Evolutionary conservation across 23 tunicate genomes (phyloP).

Genomic region (Trididemnum miniatum): DNA sequence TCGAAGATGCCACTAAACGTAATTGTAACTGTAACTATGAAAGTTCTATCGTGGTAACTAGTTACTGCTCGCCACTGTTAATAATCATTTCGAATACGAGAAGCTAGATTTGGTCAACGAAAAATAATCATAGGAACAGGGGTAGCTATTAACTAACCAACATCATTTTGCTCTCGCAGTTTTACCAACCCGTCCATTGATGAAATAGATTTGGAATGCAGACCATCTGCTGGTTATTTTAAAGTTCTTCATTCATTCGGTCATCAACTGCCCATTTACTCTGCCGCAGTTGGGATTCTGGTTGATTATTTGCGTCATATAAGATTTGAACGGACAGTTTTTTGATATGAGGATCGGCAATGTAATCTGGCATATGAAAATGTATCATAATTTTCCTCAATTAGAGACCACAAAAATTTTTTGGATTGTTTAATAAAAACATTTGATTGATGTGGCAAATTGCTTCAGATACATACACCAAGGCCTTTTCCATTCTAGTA

Average conservation of each 20-base stretch:
- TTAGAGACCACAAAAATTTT: too few relatives aligned
- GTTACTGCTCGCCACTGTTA: neutral
- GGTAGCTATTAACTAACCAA: too few relatives aligned
- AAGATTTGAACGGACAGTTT: constrained; percentile 45
- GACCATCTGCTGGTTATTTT: constrained; percentile 45
- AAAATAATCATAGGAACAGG: too few relatives aligned
- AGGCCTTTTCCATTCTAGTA: too few relatives aligned
- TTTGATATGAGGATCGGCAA: too few relatives aligned
- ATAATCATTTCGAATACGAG: neutral
- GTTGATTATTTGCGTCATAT: constrained; percentile 56
- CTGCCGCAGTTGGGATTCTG: constrained; percentile 40
- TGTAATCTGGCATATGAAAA: too few relatives aligned
- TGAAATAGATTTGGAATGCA: constrained; percentile 39
- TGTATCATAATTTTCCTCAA: too few relatives aligned
- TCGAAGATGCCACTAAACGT: too few relatives aligned
- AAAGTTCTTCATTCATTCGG: constrained; percentile 53
- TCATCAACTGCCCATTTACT: constrained; percentile 35
- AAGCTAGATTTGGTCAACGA: neutral
- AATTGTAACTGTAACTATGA: too few relatives aligned
- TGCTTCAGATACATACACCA: too few relatives aligned
- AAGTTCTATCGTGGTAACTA: neutral
- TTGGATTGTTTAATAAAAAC: too few relatives aligned
- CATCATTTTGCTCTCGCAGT: constrained; percentile 10
- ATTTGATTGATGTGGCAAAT: too few relatives aligned
- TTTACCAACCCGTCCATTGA: constrained; percentile 49